A percentile compares a stretch with the other conserved stretches of the same genome.
Evolutionary conservation across 2,888 invertebrate species (phyloP).

Genomic region (Parnassius orleans): DNA sequence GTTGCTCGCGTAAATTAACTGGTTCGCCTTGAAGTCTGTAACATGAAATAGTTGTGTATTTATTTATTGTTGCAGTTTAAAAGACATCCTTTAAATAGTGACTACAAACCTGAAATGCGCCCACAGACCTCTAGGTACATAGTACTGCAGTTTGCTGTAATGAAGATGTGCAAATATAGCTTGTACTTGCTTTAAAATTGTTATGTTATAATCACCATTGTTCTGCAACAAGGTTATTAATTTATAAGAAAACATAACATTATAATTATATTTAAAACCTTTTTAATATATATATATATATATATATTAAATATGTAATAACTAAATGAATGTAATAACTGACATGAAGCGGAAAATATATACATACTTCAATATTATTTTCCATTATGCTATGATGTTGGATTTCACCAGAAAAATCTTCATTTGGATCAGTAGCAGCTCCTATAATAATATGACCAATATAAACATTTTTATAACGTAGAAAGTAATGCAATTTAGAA

Average conservation of each 20-base stretch:
- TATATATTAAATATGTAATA: too few species aligned
- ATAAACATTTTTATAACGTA: background rate
- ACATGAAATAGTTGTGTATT: constrained; percentile 29
- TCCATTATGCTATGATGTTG: constrained; percentile 79
- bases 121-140: constrained; percentile 98
- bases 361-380: constrained; percentile 75
- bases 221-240: constrained; percentile 52
- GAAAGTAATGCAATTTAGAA: too few species aligned
- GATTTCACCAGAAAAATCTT: constrained; percentile 94
- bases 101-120: constrained; percentile 95
- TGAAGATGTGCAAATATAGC: constrained; percentile 98
- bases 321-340: too few species aligned
- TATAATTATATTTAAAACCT: too few species aligned
- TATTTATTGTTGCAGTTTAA: constrained; percentile 2
- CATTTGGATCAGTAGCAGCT: constrained; percentile 86
- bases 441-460: background rate
- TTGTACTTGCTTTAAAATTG: constrained; percentile 97
- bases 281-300: too few species aligned
- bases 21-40: constrained; percentile 95
- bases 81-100: background rate
- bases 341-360: background rate
- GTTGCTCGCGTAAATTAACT: constrained; percentile 98
- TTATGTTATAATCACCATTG: constrained; percentile 89
- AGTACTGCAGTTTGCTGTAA: constrained; percentile 97
- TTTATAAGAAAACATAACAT: too few species aligned